Base-by-base conservation (phyloP, 1,140 invertebrate genomes). In the Drosophila leontia region DNA sequence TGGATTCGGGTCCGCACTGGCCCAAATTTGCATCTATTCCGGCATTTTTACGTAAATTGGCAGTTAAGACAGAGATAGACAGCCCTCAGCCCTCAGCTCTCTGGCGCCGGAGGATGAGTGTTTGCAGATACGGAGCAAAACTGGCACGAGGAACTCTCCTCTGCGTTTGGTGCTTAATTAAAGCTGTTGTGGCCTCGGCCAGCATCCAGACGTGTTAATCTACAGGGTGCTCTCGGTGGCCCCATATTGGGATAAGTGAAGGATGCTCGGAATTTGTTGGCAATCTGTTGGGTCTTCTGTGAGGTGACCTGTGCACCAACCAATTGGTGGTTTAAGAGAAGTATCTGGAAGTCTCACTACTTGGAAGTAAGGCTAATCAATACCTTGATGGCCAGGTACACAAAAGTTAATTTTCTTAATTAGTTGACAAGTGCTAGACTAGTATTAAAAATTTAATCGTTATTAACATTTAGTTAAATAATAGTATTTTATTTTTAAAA, bases 31-130 rank as follows among this genome's bases (percentile, higher is more conserved):
- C 56, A 69, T 81, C 44, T 70, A 56, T 65, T 79, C 63, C 64
- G 55, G 78, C 78, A 86, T 78, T 85, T 85, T 82, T 82, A 78
- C 78, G 63, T 51, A 86, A 85, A 86, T 86, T 86, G 82, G 75
- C 82, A 86, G 78, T 82, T 82, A 65, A 75, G 82, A 82, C 68
- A 63, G 74, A 72, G 67, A 44, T 41, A 47, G 58, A 68, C 41
- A 62, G 55, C 32, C 51, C 37, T 26, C 44, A 56, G 48, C 60
- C 60, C 63, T 47, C 45, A 6, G 57, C 75, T 50, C 34, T 70
- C 59, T 61, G 61, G 61, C 55, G 45, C 64, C 26, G 17, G 44
- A 26, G 50, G 26, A 34, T 17, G 55, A 51, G 55, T 63, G 60
- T 37, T 45, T 63, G 3, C 37, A 23, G 35, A 39, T 57, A 5